A percentile compares a stretch with the other conserved stretches of the same genome.
Evolutionary conservation across 2,113 vertebrate species (phyloP).

Genomic region (Montifringilla adamsi): DNA sequence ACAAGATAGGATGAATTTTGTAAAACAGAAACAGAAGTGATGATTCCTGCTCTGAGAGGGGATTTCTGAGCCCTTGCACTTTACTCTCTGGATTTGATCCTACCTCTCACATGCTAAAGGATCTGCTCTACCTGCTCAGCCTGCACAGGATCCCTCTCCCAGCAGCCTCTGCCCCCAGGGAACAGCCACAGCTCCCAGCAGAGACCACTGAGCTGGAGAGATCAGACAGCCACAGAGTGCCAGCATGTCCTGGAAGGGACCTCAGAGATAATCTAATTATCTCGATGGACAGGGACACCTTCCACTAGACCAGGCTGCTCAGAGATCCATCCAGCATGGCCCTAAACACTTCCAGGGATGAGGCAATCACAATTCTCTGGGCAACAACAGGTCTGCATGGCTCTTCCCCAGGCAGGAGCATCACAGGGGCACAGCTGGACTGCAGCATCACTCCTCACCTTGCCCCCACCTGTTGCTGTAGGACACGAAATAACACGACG

Average conservation of each 20-base stretch:
- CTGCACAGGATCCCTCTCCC: background rate
- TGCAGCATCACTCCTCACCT: background rate
- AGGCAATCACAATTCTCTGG: background rate
- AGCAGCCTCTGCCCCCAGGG: background rate
- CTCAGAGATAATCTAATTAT: background rate
- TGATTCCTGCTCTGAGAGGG: background rate
- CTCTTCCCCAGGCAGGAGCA: background rate
- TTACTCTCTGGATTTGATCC: background rate
- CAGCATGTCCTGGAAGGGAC: background rate
- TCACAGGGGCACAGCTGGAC: background rate
- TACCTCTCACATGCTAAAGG: background rate
- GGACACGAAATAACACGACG: too few relatives aligned
- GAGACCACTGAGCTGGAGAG: background rate
- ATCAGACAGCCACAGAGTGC: background rate
- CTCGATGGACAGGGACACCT: background rate
- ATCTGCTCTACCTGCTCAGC: background rate
- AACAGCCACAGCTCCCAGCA: background rate
- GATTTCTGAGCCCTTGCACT: background rate
- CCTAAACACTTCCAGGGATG: background rate
- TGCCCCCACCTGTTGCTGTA: too few relatives aligned
- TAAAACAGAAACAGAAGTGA: conserved; percentile 23
- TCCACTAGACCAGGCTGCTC: background rate
- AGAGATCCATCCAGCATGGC: background rate
- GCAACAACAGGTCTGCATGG: fast-evolving
- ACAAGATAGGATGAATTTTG: background rate